Conservation (phyloP, 2,113 vertebrate genomes). For the Barnardius zonarius region DNA sequence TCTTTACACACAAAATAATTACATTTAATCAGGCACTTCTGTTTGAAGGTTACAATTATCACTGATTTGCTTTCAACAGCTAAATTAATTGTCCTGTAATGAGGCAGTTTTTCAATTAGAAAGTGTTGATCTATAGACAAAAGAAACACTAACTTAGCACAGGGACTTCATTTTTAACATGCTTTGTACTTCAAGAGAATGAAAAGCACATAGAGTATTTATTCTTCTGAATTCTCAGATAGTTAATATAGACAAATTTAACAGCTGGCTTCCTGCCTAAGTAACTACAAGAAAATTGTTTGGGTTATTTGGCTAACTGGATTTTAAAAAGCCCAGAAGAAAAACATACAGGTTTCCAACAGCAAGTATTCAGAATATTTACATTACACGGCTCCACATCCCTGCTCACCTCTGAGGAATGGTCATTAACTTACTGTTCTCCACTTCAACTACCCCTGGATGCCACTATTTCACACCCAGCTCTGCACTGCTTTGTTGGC, state of each 20-base stretch:
- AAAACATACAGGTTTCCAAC: constrained; percentile 20
- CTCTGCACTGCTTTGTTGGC: background rate
- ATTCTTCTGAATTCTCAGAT: constrained; percentile 41
- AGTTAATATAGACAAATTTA: background rate
- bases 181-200: background rate
- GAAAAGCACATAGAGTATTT: background rate
- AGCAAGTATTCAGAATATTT: background rate
- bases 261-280: constrained; percentile 43
- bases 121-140: constrained; percentile 19
- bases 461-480: background rate
- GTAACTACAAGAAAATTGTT: constrained; percentile 36
- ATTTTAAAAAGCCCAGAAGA: constrained; percentile 2
- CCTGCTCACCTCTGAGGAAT: background rate
- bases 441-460: background rate
- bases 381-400: background rate
- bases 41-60: constrained; percentile 53
- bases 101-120: constrained; percentile 53
- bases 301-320: constrained; percentile 14
- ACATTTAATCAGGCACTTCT: constrained; percentile 46
- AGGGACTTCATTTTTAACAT: background rate
- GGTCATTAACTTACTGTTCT: background rate
- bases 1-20: constrained; percentile 30
- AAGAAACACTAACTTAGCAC: constrained; percentile 5
- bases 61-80: constrained; percentile 42
- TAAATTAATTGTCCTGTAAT: constrained; percentile 62